Evolutionary conservation across 2,888 invertebrate genomes (phyloP).

Genomic region (Acrobeloides nanus): DNA sequence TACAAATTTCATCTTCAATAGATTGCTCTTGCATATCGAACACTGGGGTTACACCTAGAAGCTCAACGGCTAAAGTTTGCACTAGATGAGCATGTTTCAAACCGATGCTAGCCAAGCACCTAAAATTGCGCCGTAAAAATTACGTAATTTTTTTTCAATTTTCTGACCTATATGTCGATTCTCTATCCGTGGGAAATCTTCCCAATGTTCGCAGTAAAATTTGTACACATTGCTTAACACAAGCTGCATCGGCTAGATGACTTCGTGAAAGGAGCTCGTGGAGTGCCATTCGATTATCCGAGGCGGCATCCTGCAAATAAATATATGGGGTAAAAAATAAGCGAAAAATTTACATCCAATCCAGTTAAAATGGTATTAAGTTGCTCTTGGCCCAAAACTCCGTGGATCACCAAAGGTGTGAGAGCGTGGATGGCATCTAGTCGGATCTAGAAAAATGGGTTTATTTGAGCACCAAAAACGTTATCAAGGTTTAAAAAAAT

Average conservation of each 20-base stretch:
- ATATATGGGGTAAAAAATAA: no score
- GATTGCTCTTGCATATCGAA: constrained; percentile 91
- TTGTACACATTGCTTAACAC: constrained; percentile 82
- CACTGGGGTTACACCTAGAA: constrained; percentile 86
- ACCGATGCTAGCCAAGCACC: constrained; percentile 73
- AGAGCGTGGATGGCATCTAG: constrained; percentile 88
- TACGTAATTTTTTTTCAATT: no score
- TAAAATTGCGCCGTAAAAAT: no score
- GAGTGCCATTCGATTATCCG: constrained; percentile 83
- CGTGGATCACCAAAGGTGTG: constrained; percentile 77
- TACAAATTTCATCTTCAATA: constrained; percentile 68
- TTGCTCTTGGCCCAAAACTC: constrained; percentile 85
- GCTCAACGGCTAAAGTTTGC: constrained; percentile 76
- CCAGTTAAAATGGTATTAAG: constrained; percentile 87
- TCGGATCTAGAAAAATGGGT: constrained; percentile 40
- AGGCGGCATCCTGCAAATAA: constrained; percentile 75
- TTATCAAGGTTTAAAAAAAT: no score
- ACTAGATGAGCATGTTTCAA: constrained; percentile 80
- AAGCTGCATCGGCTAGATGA: constrained; percentile 55
- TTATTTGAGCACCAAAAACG: no score
- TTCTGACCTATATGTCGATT: constrained; percentile 52
- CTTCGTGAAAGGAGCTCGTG: constrained; percentile 76
- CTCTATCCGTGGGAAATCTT: constrained; percentile 75
- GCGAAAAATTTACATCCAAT: no score
- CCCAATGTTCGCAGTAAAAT: constrained; percentile 83